Base-by-base conservation (phyloP, 2,888 invertebrate genomes). In the Euspilapteryx auroguttella region DNA sequence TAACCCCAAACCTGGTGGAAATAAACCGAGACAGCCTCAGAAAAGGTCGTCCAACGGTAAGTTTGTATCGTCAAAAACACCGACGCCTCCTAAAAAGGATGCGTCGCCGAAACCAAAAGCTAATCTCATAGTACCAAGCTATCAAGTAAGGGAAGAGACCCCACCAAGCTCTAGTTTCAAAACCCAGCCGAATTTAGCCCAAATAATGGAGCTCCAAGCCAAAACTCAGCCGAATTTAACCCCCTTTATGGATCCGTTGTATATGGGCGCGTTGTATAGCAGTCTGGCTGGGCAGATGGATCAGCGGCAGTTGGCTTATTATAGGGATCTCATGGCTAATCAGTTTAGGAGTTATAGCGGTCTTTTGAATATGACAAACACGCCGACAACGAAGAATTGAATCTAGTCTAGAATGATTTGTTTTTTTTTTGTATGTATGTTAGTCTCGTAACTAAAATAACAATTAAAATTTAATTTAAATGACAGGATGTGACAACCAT, bases 31-130 rank as follows among this genome's bases (percentile, higher is more conserved):
- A 13, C 43, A 52, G 1, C 59, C 68, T 0, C 79, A 79, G 22
- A 81, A 80, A 28, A 45, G 81, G 10, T 63, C 77, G 0, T 64
- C 78, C 1, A 76, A 79, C 28, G 82, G 82, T 0, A 80, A 80
- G 42, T 80, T 78, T 35, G 51, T 75, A 27, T 56, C 66, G 0
- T 62, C 73, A 1, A 81, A 79, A 43, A 49, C 63, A 0, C 76
- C 59, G 0, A 61, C 65, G 0, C 65, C 68, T 0, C 66, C 69
- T 0, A 64, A 63, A 28, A 65, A 66, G 0, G 14, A 26, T 41
- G 21, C 26, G 2, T 13, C 29, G 11, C 45, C 36, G n/a, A 41
- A 41, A 2, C 47, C 47, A 0, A 63, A 59, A 27, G 34, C 44
- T 0, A 44, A 59, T 0, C 56, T 71, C 2, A 44, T 49, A 0